phyloP scores from a whole-genome alignment of 35 echinoderm and acorn worm genomes.

The Holothuria glaberrima region DNA sequence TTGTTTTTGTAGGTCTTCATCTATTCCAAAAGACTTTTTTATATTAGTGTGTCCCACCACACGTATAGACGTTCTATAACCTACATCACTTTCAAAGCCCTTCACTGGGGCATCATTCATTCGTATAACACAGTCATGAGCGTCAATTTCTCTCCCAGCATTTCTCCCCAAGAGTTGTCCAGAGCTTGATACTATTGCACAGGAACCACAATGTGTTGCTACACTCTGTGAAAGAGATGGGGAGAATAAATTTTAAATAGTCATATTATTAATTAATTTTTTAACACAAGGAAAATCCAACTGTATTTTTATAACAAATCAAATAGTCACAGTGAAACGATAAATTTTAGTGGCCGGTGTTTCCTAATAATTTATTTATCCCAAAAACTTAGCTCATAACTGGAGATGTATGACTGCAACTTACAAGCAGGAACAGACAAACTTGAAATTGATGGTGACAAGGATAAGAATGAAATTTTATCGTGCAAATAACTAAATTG shows the following conservation, averaged over 20 bases:
- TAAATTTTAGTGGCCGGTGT: too few species aligned
- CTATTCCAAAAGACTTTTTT: slow-evolving; percentile 66
- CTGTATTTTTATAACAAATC: too few species aligned
- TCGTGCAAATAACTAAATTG: too few species aligned
- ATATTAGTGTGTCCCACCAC: slow-evolving; percentile 71
- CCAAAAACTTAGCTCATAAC: too few species aligned
- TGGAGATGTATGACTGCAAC: too few species aligned
- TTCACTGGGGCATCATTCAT: slow-evolving; percentile 76
- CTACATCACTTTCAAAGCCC: slow-evolving; percentile 73
- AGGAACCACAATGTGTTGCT: slow-evolving; percentile 59
- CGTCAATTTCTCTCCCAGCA: slow-evolving; percentile 69
- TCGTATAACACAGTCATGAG: slow-evolving; percentile 70
- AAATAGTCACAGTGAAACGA: too few species aligned
- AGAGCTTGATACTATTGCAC: slow-evolving; percentile 82
- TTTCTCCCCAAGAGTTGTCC: slow-evolving; percentile 70
- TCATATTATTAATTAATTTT: too few species aligned
- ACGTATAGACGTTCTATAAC: slow-evolving; percentile 64
- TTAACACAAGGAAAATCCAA: too few species aligned
- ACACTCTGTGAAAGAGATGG: slow-evolving; percentile 58
- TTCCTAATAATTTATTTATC: too few species aligned
- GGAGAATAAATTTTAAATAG: neutral
- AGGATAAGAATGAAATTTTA: too few species aligned
- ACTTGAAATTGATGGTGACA: too few species aligned
- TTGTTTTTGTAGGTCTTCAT: slow-evolving; percentile 53
- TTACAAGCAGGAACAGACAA: too few species aligned